Conservation (phyloP, 2,113 vertebrate genomes). For the Pleuronectes platessa region DNA sequence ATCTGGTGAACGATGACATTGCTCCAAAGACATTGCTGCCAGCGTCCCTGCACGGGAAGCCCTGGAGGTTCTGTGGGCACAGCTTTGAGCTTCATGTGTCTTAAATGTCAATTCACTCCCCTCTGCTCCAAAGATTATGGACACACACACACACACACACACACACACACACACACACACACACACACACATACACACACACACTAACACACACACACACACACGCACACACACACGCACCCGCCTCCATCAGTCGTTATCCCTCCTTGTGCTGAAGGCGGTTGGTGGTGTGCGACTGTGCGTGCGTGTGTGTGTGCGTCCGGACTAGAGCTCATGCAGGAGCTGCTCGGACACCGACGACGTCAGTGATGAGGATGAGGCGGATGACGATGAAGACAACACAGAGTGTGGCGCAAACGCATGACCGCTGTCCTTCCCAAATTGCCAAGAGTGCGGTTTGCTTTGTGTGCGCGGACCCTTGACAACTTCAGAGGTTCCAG, state of each 20-base stretch:
- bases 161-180: constrained; percentile 33
- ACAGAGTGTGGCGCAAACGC: constrained; percentile 41
- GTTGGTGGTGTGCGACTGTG: constrained; percentile 18
- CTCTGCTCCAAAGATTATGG: constrained; percentile 38
- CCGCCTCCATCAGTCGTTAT: constrained; percentile 67
- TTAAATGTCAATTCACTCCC: constrained; percentile 45
- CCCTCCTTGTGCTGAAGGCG: constrained; percentile 43
- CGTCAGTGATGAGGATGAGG: constrained; percentile 8
- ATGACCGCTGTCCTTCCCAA: constrained; percentile 51
- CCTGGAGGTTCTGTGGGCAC: constrained; percentile 24
- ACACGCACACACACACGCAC: constrained; percentile 37
- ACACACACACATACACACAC: constrained; percentile 11
- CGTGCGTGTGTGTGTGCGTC: constrained; percentile 25
- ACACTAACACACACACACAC: background rate
- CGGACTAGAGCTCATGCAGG: constrained; percentile 30
- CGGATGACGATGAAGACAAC: constrained; percentile 44
- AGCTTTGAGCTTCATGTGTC: constrained; percentile 5
- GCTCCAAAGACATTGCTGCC: background rate
- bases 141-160: constrained; percentile 36
- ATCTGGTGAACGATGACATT: background rate
- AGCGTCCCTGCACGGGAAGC: constrained; percentile 27
- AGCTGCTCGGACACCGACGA: constrained; percentile 32
- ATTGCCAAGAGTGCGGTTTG: constrained; percentile 3
- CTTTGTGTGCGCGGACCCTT: constrained; percentile 25
- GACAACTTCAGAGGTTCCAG: constrained; percentile 39